Conservation (phyloP, 2,888 invertebrate genomes). For the Habroteleia sp. region DNA sequence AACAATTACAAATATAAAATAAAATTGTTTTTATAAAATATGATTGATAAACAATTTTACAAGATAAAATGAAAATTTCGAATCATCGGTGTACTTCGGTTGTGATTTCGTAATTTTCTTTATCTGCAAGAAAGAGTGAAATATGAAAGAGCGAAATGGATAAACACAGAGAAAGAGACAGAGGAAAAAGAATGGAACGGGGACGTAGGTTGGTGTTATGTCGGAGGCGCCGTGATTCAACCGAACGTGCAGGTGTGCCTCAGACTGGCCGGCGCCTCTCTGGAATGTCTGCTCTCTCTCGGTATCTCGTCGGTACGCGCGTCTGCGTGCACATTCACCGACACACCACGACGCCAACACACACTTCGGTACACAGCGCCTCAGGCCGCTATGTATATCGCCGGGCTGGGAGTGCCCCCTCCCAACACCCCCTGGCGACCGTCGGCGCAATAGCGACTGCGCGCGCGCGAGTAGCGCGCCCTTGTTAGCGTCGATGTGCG, state of each 20-base stretch:
- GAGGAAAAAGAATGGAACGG: conserved; percentile 58
- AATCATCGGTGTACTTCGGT: not conserved
- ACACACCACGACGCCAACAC: conserved; percentile 38
- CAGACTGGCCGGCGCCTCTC: conserved; percentile 80
- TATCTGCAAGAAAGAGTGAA: not conserved
- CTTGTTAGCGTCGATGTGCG: conserved; percentile 8
- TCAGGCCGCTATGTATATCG: conserved; percentile 45
- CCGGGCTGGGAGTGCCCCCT: conserved; percentile 40
- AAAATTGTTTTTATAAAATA: too few species aligned
- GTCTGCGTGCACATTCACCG: conserved; percentile 55
- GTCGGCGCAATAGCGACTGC: conserved; percentile 25
- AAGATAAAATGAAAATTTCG: too few species aligned
- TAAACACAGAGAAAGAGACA: conserved; percentile 33
- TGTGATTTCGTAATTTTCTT: not conserved
- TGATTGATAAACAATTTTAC: too few species aligned
- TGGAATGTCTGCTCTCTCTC: conserved; percentile 74
- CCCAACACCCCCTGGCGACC: conserved; percentile 38
- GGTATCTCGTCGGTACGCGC: conserved; percentile 11
- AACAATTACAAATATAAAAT: too few species aligned
- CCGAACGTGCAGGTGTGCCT: conserved; percentile 78
- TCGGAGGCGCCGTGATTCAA: conserved; percentile 69
- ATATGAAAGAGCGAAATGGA: not conserved
- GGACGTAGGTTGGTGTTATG: conserved; percentile 73
- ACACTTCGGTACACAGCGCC: conserved; percentile 16
- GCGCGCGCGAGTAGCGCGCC: conserved; percentile 15